Percentiles rank a stretch among this genome's conserved stretches.
Conservation (phyloP, 2,113 vertebrate genomes). For the Centropus unirufus region DNA sequence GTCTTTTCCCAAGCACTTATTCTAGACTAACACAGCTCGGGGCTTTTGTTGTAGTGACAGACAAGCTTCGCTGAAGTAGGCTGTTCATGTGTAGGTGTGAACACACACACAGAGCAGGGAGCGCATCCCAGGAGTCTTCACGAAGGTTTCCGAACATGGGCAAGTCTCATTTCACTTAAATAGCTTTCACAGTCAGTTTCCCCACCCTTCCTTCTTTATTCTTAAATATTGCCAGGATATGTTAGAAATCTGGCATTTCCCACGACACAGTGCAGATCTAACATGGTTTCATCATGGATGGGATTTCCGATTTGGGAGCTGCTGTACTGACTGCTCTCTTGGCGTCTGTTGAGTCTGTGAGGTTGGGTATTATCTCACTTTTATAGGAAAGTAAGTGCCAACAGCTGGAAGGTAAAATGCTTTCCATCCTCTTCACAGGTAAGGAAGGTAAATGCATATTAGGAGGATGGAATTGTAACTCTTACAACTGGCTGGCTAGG, state of each 20-base stretch:
- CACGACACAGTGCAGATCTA: conserved; percentile 47
- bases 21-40: neutral
- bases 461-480: neutral
- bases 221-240: neutral
- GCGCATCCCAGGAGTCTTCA: neutral
- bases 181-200: neutral
- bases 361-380: conserved; percentile 61
- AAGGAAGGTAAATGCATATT: conserved; percentile 42
- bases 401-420: neutral
- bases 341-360: conserved; percentile 28
- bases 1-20: neutral
- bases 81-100: neutral
- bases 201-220: neutral
- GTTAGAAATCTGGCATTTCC: conserved; percentile 56
- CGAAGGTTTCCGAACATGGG: neutral
- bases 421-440: neutral
- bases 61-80: neutral
- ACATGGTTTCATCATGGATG: conserved; percentile 70
- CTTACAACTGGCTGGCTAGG: neutral
- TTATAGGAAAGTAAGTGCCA: neutral
- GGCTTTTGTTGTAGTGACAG: neutral
- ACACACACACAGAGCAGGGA: neutral
- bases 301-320: conserved; percentile 75
- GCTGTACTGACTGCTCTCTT: conserved; percentile 60
- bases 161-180: neutral